A percentile compares a stretch with the other conserved stretches of the same genome.
Conservation (phyloP, 2,888 invertebrate species). For the Lepidocyrtinus sp. region DNA sequence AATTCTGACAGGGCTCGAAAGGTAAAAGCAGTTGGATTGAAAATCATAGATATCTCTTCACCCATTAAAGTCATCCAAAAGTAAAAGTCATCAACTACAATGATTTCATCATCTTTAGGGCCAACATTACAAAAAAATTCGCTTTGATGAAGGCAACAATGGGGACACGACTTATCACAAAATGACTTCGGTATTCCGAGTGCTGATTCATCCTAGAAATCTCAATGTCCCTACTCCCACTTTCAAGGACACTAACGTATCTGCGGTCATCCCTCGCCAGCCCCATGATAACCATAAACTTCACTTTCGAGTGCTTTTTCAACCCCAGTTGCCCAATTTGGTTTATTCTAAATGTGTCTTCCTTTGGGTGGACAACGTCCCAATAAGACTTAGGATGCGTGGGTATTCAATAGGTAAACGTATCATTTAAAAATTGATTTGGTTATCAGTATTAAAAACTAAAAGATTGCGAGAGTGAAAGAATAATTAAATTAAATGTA, state of each 20-base stretch:
- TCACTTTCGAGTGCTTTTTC: slow-evolving; percentile 52
- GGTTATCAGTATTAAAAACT: too few relatives aligned
- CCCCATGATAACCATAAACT: slow-evolving; percentile 36
- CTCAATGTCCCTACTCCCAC: slow-evolving; percentile 16
- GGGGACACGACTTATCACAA: slow-evolving; percentile 36
- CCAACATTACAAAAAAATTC: slow-evolving; percentile 39
- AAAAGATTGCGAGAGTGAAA: too few relatives aligned
- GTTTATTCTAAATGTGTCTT: slow-evolving; percentile 49
- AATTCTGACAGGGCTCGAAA: slow-evolving; percentile 39
- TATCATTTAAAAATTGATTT: too few relatives aligned
- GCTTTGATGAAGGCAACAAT: slow-evolving; percentile 19
- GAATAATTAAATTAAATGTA: too few relatives aligned
- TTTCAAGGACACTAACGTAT: neutral
- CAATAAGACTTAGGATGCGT: slow-evolving; percentile 52
- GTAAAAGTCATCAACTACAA: neutral
- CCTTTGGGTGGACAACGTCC: slow-evolving; percentile 52
- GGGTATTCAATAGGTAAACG: slow-evolving; percentile 60
- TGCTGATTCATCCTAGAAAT: slow-evolving; percentile 43
- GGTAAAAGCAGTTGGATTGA: neutral
- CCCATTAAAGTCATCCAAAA: neutral
- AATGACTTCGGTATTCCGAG: slow-evolving; percentile 49
- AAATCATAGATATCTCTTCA: neutral
- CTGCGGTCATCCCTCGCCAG: neutral
- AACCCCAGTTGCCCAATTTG: slow-evolving; percentile 55
- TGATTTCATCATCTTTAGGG: slow-evolving; percentile 19